phyloP scores from a whole-genome alignment of 2,113 vertebrate species.

The Spea multiplicata region DNA sequence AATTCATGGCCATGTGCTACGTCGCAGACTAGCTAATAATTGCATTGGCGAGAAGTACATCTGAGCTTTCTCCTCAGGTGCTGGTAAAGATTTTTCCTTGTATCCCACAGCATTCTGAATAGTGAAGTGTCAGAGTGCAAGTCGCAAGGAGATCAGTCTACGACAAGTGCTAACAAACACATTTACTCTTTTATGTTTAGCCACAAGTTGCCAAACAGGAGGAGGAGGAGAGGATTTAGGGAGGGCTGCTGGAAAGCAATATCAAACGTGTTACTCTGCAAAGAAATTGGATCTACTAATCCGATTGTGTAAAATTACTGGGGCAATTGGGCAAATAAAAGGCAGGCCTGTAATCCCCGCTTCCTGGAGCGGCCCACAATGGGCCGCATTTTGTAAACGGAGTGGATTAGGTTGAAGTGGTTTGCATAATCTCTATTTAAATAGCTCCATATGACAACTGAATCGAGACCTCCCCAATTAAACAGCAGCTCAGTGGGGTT shows the following conservation, averaged over 20 bases:
- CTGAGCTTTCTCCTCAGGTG: constrained; percentile 9
- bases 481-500: constrained; percentile 64
- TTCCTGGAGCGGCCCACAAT: constrained; percentile 56
- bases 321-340: constrained; percentile 55
- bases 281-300: constrained; percentile 39
- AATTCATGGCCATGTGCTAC: too few species aligned
- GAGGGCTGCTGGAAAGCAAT: constrained; percentile 18
- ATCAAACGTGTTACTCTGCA: constrained; percentile 32
- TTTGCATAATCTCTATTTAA: constrained; percentile 71
- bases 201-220: constrained; percentile 19
- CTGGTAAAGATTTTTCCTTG: constrained; percentile 48
- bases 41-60: background rate
- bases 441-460: constrained; percentile 81
- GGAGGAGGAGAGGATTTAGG: background rate
- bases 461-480: constrained; percentile 77
- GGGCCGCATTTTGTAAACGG: constrained; percentile 59
- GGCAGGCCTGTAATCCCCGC: constrained; percentile 73
- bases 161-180: background rate
- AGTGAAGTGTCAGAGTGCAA: constrained; percentile 9
- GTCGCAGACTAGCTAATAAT: background rate
- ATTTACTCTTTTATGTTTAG: constrained; percentile 11
- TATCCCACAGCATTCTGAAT: background rate
- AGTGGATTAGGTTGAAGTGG: constrained; percentile 75
- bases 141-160: background rate
- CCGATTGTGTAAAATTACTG: constrained; percentile 37